Evolutionary conservation across 1,140 invertebrate species (phyloP), one percentile per base, ranked within the genome.

Genomic region (Caenorhabditis briggsae): DNA sequence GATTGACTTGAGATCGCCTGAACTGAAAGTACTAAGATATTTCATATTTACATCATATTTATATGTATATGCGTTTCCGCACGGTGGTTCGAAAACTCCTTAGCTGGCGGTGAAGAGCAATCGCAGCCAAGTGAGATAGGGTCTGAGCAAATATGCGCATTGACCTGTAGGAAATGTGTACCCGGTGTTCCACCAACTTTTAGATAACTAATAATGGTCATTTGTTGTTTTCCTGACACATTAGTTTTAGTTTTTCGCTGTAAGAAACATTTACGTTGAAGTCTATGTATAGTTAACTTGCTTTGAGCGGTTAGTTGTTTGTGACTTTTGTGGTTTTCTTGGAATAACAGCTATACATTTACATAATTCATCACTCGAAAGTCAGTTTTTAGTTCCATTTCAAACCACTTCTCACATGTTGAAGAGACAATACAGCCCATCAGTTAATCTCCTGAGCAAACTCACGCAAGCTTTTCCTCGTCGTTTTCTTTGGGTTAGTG

Each of bases 21-120:
- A 20, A 70, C 41, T 14, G 18, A 16, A 16, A 50, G 46, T 78
- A 78, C 70, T 53, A 50, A n/a, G 53, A 50, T 18, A 78, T 20
- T 78, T 78, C 43, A 43, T 78, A 78, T 78, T 78, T 50, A 78
- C 70, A 78, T 78, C 43, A 78, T n/a, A 78, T 78, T 50, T 78
- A 50, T 78, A 53, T 78, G 20, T 78, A n/a, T 78, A 50, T 78
- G 70, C n/a, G 6, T 50, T 78, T 53, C 70, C 70, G 46, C 70
- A 50, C 33, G 61, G 11, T 23, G 61, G 18, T 78, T 78, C 14
- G 18, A 23, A 50, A 78, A 78, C 18, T 53, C 8, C 46, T 23
- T 23, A 46, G 46, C 70, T 50, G 16, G 16, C 8, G 43, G 41
- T 65, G 61, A 65, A 78, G 70, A 78, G 70, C 43, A 78, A 78